Conservation (phyloP, 2,888 invertebrate genomes). For the Campoplex nolae region DNA sequence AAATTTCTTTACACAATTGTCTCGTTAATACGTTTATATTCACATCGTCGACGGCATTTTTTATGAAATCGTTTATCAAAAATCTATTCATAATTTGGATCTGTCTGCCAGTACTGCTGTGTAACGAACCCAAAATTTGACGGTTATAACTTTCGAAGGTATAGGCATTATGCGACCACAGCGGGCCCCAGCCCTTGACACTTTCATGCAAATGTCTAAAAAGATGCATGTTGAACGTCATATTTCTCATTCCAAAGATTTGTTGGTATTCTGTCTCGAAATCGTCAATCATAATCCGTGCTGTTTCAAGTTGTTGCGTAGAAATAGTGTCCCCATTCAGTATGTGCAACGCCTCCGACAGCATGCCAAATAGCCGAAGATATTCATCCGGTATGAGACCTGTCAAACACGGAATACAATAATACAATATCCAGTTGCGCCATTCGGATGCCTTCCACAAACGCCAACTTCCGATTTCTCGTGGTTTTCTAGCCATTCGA, state of each 20-base stretch:
- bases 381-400: constrained; percentile 30
- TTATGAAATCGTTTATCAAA: constrained; percentile 27
- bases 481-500: constrained; percentile 34
- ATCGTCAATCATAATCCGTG: constrained; percentile 34
- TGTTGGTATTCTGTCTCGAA: constrained; percentile 41
- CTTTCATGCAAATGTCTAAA: constrained; percentile 41
- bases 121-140: constrained; percentile 46
- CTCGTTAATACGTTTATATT: constrained; percentile 34
- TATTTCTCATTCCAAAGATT: constrained; percentile 45
- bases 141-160: constrained; percentile 52
- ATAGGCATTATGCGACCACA: constrained; percentile 54
- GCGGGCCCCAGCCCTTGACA: constrained; percentile 55
- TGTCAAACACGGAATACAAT: constrained; percentile 29
- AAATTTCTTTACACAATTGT: constrained; percentile 49
- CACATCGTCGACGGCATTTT: constrained; percentile 34
- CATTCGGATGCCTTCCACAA: constrained; percentile 56
- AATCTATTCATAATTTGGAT: constrained; percentile 39
- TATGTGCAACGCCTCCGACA: constrained; percentile 44
- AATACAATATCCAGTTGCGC: constrained; percentile 55
- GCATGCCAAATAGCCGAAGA: constrained; percentile 20
- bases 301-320: constrained; percentile 22
- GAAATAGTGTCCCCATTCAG: constrained; percentile 51
- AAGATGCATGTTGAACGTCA: constrained; percentile 55
- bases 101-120: constrained; percentile 54
- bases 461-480: constrained; percentile 6